Conservation (phyloP, 2,113 vertebrate genomes). For the Ifrita kowaldi region DNA sequence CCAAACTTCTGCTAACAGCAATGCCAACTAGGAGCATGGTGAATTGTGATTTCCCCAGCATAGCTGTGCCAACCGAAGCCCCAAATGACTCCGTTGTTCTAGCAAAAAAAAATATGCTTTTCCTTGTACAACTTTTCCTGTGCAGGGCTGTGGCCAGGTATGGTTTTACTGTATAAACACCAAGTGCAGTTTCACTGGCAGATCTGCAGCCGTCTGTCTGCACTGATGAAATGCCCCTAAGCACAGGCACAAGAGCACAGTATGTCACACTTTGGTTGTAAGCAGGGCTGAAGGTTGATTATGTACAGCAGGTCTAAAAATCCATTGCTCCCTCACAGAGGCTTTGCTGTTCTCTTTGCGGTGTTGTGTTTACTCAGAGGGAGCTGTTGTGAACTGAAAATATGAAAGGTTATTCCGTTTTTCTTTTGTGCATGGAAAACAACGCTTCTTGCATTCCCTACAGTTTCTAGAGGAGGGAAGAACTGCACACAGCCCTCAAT, state of each 20-base stretch:
- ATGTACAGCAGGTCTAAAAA: not conserved
- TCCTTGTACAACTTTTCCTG: not conserved
- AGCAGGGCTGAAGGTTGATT: not conserved
- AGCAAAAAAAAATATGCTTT: not conserved
- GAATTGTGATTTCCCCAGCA: constrained; percentile 43
- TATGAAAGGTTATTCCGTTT: not conserved
- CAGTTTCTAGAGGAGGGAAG: not conserved
- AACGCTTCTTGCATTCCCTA: not conserved
- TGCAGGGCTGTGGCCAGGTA: not conserved
- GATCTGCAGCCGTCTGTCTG: not conserved
- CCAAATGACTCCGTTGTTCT: not conserved
- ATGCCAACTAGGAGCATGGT: constrained; percentile 26
- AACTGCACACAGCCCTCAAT: not conserved
- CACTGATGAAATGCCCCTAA: not conserved
- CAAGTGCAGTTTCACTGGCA: not conserved
- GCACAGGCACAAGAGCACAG: not conserved
- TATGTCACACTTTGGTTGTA: not conserved
- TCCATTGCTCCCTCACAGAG: not conserved
- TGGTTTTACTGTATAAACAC: not conserved
- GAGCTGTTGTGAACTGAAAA: not conserved
- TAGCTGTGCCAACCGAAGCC: constrained; percentile 8
- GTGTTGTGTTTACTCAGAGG: not conserved
- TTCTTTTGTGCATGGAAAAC: not conserved
- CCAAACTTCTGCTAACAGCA: constrained; percentile 53
- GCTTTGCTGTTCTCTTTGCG: not conserved